Conservation (phyloP, 2,888 invertebrate species). For the Conus canariensis region DNA sequence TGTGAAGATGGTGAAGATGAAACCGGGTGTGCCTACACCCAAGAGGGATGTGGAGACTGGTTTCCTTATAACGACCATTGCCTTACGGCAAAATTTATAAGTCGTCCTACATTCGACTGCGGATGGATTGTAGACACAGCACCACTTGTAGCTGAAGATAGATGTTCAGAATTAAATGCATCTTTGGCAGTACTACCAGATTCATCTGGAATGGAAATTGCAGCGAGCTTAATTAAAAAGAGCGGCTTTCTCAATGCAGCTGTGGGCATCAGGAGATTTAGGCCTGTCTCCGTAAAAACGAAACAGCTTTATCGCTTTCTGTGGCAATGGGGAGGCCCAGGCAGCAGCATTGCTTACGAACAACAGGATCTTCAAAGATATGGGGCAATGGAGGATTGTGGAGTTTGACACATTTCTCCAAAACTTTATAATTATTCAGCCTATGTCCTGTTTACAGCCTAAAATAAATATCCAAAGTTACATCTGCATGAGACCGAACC, state of each 20-base stretch:
- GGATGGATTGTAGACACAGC: not conserved
- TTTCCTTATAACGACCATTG: conserved; percentile 15
- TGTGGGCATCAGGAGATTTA: not conserved
- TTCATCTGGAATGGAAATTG: not conserved
- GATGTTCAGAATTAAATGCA: not conserved
- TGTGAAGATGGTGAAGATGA: conserved; percentile 24
- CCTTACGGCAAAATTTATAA: not conserved
- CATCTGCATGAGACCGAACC: conserved; percentile 30
- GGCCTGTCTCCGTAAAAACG: not conserved
- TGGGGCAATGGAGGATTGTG: conserved; percentile 19
- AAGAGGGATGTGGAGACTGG: conserved; percentile 32
- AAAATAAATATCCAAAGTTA: not conserved
- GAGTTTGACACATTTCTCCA: not conserved
- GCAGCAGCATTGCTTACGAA: conserved; percentile 23
- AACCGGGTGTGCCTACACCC: not conserved
- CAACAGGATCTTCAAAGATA: not conserved
- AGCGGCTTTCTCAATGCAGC: not conserved
- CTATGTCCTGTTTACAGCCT: not conserved
- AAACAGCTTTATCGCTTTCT: conserved; percentile 21
- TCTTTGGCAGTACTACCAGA: not conserved
- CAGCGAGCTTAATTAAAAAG: not conserved
- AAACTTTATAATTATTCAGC: not conserved
- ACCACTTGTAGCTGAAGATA: not conserved
- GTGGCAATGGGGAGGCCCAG: conserved; percentile 37
- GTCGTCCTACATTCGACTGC: not conserved